Conservation (phyloP, 2,888 invertebrate genomes). For the Amphipyra tragopoginis region DNA sequence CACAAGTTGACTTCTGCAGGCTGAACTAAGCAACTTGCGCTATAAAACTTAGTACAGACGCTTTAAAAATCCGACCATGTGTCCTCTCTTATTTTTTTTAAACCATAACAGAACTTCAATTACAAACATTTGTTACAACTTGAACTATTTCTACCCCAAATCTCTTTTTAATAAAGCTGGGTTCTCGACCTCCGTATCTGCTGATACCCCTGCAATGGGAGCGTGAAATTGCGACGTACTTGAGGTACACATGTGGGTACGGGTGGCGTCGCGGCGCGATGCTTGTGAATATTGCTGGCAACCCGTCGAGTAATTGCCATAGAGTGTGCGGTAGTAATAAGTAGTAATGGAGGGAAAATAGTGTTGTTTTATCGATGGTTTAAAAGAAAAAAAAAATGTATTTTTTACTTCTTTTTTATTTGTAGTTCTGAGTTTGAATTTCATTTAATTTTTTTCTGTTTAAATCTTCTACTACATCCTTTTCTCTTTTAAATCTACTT, state of each 20-base stretch:
- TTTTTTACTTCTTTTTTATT: no score
- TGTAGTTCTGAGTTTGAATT: no score
- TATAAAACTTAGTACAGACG: no score
- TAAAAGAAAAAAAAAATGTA: background rate
- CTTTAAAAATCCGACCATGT: no score
- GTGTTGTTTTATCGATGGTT: conserved; percentile 32
- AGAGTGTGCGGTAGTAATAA: no score
- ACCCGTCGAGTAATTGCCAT: conserved; percentile 56
- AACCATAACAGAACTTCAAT: conserved; percentile 27
- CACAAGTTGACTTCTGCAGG: no score
- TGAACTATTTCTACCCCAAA: conserved; percentile 6
- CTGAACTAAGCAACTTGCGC: no score
- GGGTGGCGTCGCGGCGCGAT: conserved; percentile 17
- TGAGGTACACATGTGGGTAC: conserved; percentile 35
- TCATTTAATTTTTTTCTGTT: no score
- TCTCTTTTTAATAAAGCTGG: conserved; percentile 20
- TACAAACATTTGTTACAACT: conserved; percentile 49
- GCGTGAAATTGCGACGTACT: conserved; percentile 59
- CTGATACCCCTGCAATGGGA: conserved; percentile 45
- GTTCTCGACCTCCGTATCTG: conserved; percentile 20
- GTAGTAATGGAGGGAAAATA: conserved; percentile 13
- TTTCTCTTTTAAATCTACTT: no score
- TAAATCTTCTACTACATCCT: no score
- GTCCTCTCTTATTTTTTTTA: no score
- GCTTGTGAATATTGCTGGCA: conserved; percentile 44